Base-by-base conservation (phyloP, 2,888 invertebrate genomes). In the Heterodera filipjevi region DNA sequence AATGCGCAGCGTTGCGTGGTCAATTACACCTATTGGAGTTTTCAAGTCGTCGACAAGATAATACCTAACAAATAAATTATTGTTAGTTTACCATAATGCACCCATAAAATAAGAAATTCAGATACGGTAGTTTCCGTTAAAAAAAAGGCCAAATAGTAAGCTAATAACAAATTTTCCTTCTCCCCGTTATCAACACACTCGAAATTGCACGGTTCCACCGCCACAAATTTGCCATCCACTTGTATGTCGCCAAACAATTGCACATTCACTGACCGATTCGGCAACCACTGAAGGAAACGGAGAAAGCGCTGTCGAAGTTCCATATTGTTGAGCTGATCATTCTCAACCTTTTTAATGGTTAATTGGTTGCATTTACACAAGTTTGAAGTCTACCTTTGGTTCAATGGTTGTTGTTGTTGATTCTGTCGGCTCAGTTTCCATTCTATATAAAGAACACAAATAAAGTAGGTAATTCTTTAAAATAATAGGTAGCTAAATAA, bases 291-390 rank as follows among this genome's bases (percentile, higher is more conserved):
- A 49, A 73, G 73, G 35, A 73, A 46, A n/a, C 46, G 73, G 10
- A 73, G 73, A 73, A 73, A 73, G 35, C 73, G 73, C 27, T 73
- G 33, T 14, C 73, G 53, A n/a, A 73, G 44, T n/a, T 73, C 49
- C 14, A n/a, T 27, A n/a, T 73, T 73, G 33, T n/a, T 27, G 22
- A n/a, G n/a, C n/a, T 73, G 73, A 27, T 35, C 64, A 39, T 3
- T 39, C n/a, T 49, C 46, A n/a, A 64, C 35, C 33, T 35, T n/a
- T 72, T 72, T 39, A 44, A 72, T 19, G 53, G 5, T 53, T 16
- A 53, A 53, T 53, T 22, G 53, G 53, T 22, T 19, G 14, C 19
- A 22, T 16, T 19, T 53, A n/a, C n/a, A n/a, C n/a, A n/a, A n/a
- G n/a, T n/a, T n/a, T n/a, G n/a, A n/a, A n/a, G n/a, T n/a, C n/a